A percentile compares a stretch with the other conserved stretches of the same genome.
These are phyloP conservation scores for Clarias magur DNA, from an alignment of 2,113 vertebrate species.

Conservation along the genomic window DNA sequence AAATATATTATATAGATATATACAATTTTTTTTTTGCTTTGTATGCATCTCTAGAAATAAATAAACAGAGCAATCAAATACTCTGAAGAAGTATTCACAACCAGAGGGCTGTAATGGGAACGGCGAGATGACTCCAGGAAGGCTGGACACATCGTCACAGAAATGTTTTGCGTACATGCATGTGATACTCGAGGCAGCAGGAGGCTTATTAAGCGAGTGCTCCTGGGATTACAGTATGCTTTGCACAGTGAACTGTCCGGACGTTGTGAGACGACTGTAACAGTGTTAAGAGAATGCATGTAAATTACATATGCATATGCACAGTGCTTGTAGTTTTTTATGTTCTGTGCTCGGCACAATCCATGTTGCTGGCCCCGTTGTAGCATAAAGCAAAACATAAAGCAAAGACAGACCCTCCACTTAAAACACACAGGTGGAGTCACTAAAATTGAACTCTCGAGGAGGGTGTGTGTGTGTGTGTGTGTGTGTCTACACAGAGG, in stretches of 20 bases:
- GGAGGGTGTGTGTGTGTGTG: background rate
- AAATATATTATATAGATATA: constrained; percentile 83
- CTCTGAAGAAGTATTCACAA: constrained; percentile 75
- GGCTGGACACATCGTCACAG: constrained; percentile 48
- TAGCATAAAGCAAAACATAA: constrained; percentile 47
- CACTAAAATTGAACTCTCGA: background rate
- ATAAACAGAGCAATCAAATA: constrained; percentile 75
- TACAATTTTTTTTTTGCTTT: constrained; percentile 73
- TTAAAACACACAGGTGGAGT: background rate
- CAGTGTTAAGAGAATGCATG: constrained; percentile 4
- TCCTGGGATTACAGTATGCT: constrained; percentile 68
- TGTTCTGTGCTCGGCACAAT: constrained; percentile 66
- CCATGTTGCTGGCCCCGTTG: constrained; percentile 66
- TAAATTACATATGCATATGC: background rate
- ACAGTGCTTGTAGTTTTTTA: constrained; percentile 1
- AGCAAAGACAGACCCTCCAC: constrained; percentile 40
- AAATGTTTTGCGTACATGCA: constrained; percentile 12
- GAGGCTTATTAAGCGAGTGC: constrained; percentile 48
- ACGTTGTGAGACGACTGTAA: constrained; percentile 19
- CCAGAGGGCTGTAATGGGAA: constrained; percentile 54
- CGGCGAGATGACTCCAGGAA: constrained; percentile 45
- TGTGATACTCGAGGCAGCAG: background rate
- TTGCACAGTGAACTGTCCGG: constrained; percentile 47
- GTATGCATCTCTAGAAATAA: constrained; percentile 79
- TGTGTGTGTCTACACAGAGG: background rate